Evolutionary conservation across 1,140 invertebrate genomes (phyloP), one percentile per base, ranked within the genome.

Genomic region (Pollicipes pollicipes): DNA sequence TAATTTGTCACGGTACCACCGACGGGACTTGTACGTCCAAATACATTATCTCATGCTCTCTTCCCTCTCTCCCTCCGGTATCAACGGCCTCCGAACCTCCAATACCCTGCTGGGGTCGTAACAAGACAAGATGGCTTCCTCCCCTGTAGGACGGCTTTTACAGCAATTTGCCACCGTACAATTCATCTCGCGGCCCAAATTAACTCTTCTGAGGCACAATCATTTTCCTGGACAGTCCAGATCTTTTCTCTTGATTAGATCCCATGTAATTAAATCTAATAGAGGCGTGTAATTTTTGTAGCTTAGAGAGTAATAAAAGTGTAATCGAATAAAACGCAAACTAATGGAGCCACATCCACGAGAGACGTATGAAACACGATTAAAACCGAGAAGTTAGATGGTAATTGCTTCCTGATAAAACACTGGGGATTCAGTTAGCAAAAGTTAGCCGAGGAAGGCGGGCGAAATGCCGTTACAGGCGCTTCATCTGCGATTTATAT

Each of bases 231-330:
- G 17, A 10, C 13, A 2, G 45, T n/a, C n/a, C 8, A 21, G 45
- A 58, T 58, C 45, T 58, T 58, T 58, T 58, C 45, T 58, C 45
- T 58, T 21, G 45, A 58, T 58, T 58, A 58, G 45, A 58, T 58
- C 45, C 45, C 45, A 13, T 58, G 45, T 58, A 58, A 58, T 58
- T 58, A 58, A 58, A 58, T 58, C 45, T 58, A 58, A 58, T 58
- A 58, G 45, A 58, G 17, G 45, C 45, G 45, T 58, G 45, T 58
- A 58, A 58, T 58, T 58, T 58, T 58, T 58, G 45, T 58, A 58
- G 45, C 45, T 58, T 58, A 58, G 45, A 58, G 45, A 58, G 45
- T 58, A 58, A 58, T 58, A 58, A 58, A 58, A 58, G 45, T 58
- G 45, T 58, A 58, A 58, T 58, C 45, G 21, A 58, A 58, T 58